A percentile compares a stretch with the other conserved stretches of the same genome.
Evolutionary conservation across 53 echinoderm and acorn worm species (phyloP).

Genomic region (Paracentrotus lividus): DNA sequence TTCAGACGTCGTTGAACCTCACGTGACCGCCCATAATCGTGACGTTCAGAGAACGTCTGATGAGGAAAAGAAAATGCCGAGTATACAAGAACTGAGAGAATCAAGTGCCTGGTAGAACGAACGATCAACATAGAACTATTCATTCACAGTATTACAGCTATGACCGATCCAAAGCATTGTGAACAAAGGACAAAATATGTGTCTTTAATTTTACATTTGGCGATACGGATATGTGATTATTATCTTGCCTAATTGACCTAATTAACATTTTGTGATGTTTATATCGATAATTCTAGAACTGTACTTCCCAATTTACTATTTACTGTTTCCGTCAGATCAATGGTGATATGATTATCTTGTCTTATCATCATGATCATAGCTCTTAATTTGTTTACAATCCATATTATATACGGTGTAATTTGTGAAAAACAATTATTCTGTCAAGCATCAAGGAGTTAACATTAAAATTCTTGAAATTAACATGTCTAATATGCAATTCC

Average conservation of each 20-base stretch:
- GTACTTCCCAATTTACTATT: too few species aligned
- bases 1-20: neutral
- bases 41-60: conserved; percentile 40
- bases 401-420: too few species aligned
- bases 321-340: too few species aligned
- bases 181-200: neutral
- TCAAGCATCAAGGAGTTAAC: too few species aligned
- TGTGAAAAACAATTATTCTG: too few species aligned
- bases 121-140: neutral
- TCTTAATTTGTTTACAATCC: too few species aligned
- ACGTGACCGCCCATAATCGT: conserved; percentile 16
- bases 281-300: neutral
- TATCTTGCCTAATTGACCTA: neutral
- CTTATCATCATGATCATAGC: too few species aligned
- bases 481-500: too few species aligned
- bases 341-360: too few species aligned
- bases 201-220: conserved; percentile 21
- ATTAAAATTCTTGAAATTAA: too few species aligned
- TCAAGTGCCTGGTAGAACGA: conserved; percentile 41
- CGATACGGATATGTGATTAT: neutral
- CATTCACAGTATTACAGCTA: conserved; percentile 10
- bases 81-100: conserved; percentile 70
- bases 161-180: conserved; percentile 23
- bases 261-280: neutral
- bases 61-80: conserved; percentile 70